Evolutionary conservation across 2,113 vertebrate genomes (phyloP).

Genomic region (Calyptomena viridis): DNA sequence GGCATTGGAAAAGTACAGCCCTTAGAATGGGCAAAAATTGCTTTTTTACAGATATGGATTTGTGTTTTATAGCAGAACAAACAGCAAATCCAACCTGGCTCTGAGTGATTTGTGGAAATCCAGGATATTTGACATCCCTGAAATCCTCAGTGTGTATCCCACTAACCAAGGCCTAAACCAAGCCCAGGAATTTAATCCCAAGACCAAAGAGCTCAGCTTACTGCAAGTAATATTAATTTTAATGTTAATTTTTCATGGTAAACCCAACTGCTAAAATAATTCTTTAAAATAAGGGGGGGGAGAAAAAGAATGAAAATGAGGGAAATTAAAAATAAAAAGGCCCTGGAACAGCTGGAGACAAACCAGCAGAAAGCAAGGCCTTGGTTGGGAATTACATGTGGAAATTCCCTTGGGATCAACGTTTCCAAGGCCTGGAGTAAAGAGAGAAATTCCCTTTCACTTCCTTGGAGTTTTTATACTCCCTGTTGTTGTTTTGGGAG

Average conservation of each 20-base stretch:
- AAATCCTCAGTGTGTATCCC: neutral
- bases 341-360: neutral
- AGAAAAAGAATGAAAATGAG: neutral
- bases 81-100: neutral
- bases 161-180: neutral
- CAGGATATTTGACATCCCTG: no score
- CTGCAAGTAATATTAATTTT: neutral
- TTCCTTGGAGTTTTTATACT: neutral
- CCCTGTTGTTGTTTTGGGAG: neutral
- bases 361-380: neutral
- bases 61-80: neutral
- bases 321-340: neutral
- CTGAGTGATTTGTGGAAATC: neutral
- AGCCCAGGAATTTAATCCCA: neutral
- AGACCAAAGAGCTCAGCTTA: neutral
- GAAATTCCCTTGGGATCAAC: neutral
- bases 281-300: neutral
- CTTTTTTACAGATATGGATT: neutral
- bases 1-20: neutral
- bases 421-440: neutral
- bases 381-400: neutral
- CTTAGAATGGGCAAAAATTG: neutral
- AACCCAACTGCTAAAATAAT: neutral
- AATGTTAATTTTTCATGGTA: no score
- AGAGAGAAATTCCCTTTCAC: neutral